These are phyloP conservation scores for Pogonus chalceus DNA, from an alignment of 1,140 invertebrate genomes.

Conservation along the genomic window DNA sequence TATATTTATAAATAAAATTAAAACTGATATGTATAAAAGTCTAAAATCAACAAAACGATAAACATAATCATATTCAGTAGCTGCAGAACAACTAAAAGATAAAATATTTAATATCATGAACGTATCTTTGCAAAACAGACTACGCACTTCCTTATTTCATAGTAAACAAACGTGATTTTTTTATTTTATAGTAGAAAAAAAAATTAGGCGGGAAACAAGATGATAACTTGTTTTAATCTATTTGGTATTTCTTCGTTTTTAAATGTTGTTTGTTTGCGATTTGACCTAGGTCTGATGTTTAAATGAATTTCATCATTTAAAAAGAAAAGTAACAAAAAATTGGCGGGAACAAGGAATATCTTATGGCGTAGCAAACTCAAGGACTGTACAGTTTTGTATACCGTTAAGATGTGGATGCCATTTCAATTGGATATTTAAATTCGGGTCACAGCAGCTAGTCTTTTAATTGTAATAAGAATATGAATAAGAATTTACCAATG, in stretches of 20 bases:
- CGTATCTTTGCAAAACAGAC: conserved; percentile 1
- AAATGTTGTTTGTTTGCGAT: not conserved
- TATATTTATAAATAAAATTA: no score
- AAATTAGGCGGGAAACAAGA: not conserved
- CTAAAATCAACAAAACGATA: no score
- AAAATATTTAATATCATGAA: no score
- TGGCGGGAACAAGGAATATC: not conserved
- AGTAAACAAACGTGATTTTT: not conserved
- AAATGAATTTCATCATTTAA: not conserved
- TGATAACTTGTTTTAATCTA: not conserved
- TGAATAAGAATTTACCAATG: no score
- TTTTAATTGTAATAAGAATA: no score
- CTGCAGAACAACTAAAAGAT: no score
- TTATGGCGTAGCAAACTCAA: not conserved
- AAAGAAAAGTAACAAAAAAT: not conserved
- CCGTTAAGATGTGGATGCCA: not conserved
- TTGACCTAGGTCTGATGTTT: not conserved
- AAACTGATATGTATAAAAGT: no score
- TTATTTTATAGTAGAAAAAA: not conserved
- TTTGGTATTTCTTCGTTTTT: not conserved
- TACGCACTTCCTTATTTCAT: not conserved
- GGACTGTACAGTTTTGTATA: not conserved
- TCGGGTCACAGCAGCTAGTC: no score
- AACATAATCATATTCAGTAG: no score
- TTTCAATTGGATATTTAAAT: no score